These are phyloP conservation scores for Athalia cordata DNA, from an alignment of 2,888 invertebrate species.

Conservation along the genomic window DNA sequence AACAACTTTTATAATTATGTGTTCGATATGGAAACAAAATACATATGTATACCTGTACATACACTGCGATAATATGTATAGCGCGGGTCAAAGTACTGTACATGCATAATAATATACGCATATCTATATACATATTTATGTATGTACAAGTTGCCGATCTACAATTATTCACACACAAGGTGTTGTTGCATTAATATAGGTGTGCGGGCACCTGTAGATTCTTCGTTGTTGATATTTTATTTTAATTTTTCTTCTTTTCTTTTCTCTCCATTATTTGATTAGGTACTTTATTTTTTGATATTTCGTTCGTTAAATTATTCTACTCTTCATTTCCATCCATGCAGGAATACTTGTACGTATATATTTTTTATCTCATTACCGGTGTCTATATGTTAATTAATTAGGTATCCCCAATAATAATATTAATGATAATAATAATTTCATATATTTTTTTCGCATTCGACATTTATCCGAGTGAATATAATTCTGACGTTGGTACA, in stretches of 20 bases:
- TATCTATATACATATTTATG: background rate
- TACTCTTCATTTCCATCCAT: no score
- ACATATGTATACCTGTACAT: no score
- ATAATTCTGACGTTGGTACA: background rate
- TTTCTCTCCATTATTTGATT: constrained; percentile 6
- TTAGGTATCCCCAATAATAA: no score
- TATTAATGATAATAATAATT: no score
- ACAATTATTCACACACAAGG: background rate
- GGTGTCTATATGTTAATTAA: no score
- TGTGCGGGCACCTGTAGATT: no score
- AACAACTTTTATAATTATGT: no score
- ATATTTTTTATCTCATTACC: background rate
- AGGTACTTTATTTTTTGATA: constrained; percentile 2
- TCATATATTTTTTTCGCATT: no score
- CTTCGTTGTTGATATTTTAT: background rate
- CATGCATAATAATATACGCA: background rate
- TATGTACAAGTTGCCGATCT: background rate
- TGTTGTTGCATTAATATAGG: no score
- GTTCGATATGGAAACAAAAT: no score
- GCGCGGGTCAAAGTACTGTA: no score
- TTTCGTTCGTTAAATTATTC: constrained; percentile 6
- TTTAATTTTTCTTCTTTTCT: background rate
- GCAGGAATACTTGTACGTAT: background rate
- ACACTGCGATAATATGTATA: no score
- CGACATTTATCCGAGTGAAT: background rate